Evolutionary conservation across 2,888 invertebrate genomes (phyloP).

Genomic region (Callyntrura guangdongensis): DNA sequence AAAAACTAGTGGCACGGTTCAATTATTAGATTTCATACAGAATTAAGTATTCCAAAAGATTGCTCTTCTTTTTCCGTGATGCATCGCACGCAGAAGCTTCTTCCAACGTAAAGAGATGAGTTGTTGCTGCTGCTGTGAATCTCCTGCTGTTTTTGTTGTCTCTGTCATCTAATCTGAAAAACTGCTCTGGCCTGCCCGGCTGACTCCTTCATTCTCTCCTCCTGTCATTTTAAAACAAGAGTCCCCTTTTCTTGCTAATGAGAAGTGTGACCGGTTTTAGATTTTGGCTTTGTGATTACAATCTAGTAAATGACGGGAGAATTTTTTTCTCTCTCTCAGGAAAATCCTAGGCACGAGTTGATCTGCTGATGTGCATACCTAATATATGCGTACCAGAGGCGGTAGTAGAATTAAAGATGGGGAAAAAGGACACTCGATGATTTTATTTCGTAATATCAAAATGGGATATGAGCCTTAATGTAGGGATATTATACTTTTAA

Average conservation of each 20-base stretch:
- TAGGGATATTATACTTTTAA: background rate
- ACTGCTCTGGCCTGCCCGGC: conserved; percentile 34
- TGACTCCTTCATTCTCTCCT: conserved; percentile 28
- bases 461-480: background rate
- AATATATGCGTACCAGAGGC: background rate
- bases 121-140: conserved; percentile 21
- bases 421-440: background rate
- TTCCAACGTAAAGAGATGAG: too few relatives aligned
- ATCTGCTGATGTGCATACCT: conserved; percentile 23
- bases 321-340: too few relatives aligned
- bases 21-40: conserved; percentile 72
- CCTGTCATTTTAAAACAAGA: conserved; percentile 53
- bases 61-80: conserved; percentile 57
- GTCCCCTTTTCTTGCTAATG: conserved; percentile 47
- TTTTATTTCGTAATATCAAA: background rate
- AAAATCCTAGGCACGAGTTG: conserved; percentile 16
- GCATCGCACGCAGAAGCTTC: background rate
- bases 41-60: conserved; percentile 78
- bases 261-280: conserved; percentile 72
- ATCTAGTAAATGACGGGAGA: conserved; percentile 59
- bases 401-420: conserved; percentile 16
- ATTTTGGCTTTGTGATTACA: conserved; percentile 62
- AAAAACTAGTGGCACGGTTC: conserved; percentile 71
- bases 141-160: conserved; percentile 72
- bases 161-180: conserved; percentile 64